Evolutionary conservation across 23 tunicate species (phyloP).

Genomic region (Ciona savignyi): DNA sequence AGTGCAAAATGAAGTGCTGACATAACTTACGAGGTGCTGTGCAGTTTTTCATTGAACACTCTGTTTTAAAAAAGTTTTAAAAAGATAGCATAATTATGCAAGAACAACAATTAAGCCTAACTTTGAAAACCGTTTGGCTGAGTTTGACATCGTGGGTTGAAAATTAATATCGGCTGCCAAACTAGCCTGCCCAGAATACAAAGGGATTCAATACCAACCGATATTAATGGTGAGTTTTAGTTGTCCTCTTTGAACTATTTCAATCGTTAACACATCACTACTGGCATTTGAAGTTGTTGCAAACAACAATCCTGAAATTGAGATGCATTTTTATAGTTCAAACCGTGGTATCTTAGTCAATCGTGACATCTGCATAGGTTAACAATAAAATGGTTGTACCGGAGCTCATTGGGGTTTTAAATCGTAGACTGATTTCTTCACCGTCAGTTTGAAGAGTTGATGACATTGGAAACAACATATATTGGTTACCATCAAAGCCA

Average conservation of each 20-base stretch:
- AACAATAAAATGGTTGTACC: conserved; percentile 15
- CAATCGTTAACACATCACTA: conserved; percentile 36
- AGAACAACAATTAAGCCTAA: too few relatives aligned
- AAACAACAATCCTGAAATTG: conserved; percentile 64
- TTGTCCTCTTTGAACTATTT: conserved; percentile 39
- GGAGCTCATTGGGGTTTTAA: conserved; percentile 51
- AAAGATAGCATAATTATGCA: not conserved
- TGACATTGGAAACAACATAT: conserved; percentile 33
- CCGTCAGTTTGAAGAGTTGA: conserved; percentile 30
- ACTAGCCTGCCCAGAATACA: too few relatives aligned
- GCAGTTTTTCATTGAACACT: conserved; percentile 68
- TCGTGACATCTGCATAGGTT: not conserved
- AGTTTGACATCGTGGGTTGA: too few relatives aligned
- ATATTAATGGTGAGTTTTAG: conserved; percentile 47
- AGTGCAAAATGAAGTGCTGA: conserved; percentile 69
- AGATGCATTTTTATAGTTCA: too few relatives aligned
- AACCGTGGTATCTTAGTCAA: too few relatives aligned
- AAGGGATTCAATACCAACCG: conserved; percentile 32
- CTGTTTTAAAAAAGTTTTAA: conserved; percentile 38
- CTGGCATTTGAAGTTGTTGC: conserved; percentile 63
- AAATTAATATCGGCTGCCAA: too few relatives aligned
- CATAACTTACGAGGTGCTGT: conserved; percentile 92
- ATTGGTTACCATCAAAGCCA: conserved; percentile 57
- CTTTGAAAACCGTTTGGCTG: too few relatives aligned
- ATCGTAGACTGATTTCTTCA: conserved; percentile 61